Conservation (phyloP, 2,113 vertebrate genomes). For the Numida meleagris region DNA sequence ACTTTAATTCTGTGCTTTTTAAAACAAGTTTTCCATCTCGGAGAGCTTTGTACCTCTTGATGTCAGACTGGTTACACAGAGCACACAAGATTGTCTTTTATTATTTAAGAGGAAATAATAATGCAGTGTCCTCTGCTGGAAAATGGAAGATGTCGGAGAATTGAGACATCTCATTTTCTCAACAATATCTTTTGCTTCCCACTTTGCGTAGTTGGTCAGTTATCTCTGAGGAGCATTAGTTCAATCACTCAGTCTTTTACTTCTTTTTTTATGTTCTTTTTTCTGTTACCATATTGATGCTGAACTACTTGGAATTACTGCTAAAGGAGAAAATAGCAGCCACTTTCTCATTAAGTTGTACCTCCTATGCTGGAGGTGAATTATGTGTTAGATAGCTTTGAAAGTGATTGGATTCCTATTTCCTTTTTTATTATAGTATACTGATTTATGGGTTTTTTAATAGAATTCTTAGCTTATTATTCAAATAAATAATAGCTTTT, state of each 20-base stretch:
- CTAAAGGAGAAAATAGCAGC: not conserved
- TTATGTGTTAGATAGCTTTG: slow-evolving; percentile 9
- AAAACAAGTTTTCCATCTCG: not conserved
- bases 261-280: not conserved
- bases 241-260: not conserved
- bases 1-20: not conserved
- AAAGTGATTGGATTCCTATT: not conserved
- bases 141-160: not conserved
- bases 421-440: not conserved
- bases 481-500: not conserved
- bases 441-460: not conserved
- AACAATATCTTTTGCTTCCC: not conserved
- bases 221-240: slow-evolving; percentile 1
- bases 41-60: not conserved
- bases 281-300: not conserved
- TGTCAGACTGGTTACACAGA: not conserved
- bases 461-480: not conserved
- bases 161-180: not conserved
- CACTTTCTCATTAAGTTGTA: not conserved
- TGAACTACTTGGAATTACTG: slow-evolving; percentile 7
- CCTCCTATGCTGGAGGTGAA: not conserved
- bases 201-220: not conserved
- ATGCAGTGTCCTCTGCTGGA: not conserved
- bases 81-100: not conserved
- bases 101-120: not conserved